These are phyloP conservation scores for Intellagama lesueurii DNA, from an alignment of 2,797 vertebrate species.

Conservation along the genomic window DNA sequence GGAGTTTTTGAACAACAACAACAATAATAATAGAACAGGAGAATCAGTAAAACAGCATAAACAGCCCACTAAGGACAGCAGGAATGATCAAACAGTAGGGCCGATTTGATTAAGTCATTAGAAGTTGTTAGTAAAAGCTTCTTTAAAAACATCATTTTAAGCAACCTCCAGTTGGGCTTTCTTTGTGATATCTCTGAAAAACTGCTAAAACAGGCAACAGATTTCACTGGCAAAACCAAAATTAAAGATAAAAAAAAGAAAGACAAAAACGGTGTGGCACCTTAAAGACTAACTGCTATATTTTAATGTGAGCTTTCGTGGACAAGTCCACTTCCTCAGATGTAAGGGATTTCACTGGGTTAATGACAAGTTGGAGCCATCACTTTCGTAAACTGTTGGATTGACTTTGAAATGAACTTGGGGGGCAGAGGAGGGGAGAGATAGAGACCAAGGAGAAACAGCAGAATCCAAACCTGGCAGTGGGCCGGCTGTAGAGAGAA, in stretches of 20 bases:
- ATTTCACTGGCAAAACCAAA: slow-evolving; percentile 1
- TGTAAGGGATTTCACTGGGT: slow-evolving; percentile 77
- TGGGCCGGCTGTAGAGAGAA: slow-evolving; percentile 84
- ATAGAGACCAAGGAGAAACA: slow-evolving; percentile 51
- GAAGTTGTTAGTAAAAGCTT: no score
- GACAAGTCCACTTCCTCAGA: no score
- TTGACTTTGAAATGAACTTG: slow-evolving; percentile 87
- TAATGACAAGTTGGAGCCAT: slow-evolving; percentile 87
- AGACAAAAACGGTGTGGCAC: no score
- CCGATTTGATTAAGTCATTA: no score
- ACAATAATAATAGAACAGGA: no score
- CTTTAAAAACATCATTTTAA: neutral
- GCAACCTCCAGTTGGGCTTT: slow-evolving; percentile 1
- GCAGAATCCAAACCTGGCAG: slow-evolving; percentile 83
- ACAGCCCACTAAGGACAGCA: no score
- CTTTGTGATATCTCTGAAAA: slow-evolving; percentile 58
- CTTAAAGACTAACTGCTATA: no score
- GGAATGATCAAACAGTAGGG: no score
- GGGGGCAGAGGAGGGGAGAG: slow-evolving; percentile 67
- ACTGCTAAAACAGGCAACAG: slow-evolving; percentile 79
- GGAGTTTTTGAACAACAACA: no score
- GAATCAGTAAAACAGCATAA: no score
- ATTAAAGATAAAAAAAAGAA: no score
- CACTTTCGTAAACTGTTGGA: slow-evolving; percentile 86
- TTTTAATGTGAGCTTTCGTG: no score